Percentiles rank a stretch among this genome's conserved stretches.
Evolutionary conservation across 2,888 invertebrate species (phyloP).

Genomic region (Cataglyphis cursor): DNA sequence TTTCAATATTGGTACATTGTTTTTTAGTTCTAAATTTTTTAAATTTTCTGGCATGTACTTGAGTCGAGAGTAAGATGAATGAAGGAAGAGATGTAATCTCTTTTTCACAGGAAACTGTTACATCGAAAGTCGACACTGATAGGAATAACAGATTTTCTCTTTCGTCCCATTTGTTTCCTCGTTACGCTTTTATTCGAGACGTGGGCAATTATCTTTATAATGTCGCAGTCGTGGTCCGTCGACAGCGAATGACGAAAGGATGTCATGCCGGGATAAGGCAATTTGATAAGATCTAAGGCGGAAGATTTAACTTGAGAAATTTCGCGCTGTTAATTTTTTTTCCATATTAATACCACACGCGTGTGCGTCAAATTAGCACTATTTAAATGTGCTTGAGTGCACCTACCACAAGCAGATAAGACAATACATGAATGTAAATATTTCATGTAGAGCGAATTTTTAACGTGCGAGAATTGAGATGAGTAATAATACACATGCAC

Average conservation of each 20-base stretch:
- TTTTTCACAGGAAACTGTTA: background rate
- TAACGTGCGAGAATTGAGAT: slow-evolving; percentile 24
- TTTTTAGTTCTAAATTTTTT: background rate
- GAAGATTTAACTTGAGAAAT: slow-evolving; percentile 41
- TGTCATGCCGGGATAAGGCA: background rate
- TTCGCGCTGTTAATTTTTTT: slow-evolving; percentile 17
- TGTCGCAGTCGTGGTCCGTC: background rate
- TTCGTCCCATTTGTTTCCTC: background rate
- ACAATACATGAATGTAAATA: slow-evolving; percentile 20
- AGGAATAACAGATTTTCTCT: slow-evolving; percentile 36
- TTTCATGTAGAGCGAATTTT: slow-evolving; percentile 1
- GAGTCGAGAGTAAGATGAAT: background rate
- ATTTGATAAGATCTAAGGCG: slow-evolving; percentile 12
- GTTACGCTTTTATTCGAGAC: slow-evolving; percentile 21
- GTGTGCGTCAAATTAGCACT: slow-evolving; percentile 34
- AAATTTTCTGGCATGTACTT: background rate
- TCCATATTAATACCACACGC: slow-evolving; percentile 21
- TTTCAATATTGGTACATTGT: background rate
- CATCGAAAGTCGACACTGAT: slow-evolving; percentile 12
- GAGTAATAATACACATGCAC: slow-evolving; percentile 7
- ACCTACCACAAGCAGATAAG: slow-evolving; percentile 9
- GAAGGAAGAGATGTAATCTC: slow-evolving; percentile 20
- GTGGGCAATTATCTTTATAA: slow-evolving; percentile 32
- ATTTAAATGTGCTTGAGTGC: slow-evolving; percentile 23
- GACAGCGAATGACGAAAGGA: slow-evolving; percentile 37